Base-by-base conservation (phyloP, 1,140 invertebrate genomes). In the Neodiprion fabricii region DNA sequence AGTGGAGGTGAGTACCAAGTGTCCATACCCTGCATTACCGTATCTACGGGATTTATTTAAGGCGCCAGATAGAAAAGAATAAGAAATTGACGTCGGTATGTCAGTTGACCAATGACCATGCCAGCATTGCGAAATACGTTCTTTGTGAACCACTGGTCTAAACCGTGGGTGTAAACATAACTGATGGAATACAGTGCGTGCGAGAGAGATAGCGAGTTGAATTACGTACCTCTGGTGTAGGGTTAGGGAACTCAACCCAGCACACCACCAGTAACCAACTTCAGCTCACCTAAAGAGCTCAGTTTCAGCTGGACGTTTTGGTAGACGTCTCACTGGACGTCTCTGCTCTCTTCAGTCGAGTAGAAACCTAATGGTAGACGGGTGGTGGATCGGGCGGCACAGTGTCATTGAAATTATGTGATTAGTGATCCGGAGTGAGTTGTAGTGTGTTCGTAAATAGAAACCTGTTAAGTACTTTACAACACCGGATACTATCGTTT, bases 371-470 rank as follows among this genome's bases (percentile, higher is more conserved):
- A 61, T 61, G 53, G 53, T 61, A 9, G 53, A 61, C 53, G 53
- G 53, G 53, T 61, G 53, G 53, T 61, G n/a, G 28, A 9, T 61
- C 53, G 53, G 53, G 53, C 53, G 53, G 53, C 53, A 61, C 8
- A 17, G 53, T 61, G n/a, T 61, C 53, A 17, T 61, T 61, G 53
- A 61, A 61, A 61, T 17, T 61, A 61, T 61, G 53, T 61, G 53
- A 61, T 17, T 61, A 61, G 53, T 61, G 53, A 61, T 61, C 53
- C 53, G n/a, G 3, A 61, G 53, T 61, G 53, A 61, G 53, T 17
- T 17, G 53, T 61, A 61, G 53, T 61, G 53, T 61, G 28, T 61
- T 61, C n/a, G 9, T 61, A 61, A 61, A 61, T 61, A 61, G n/a
- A 61, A 61, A 61, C 7, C 53, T 61, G 53, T 61, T 17, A 61